These are phyloP conservation scores for Ia io DNA, from an alignment of 2,113 vertebrate genomes.

Conservation along the genomic window DNA sequence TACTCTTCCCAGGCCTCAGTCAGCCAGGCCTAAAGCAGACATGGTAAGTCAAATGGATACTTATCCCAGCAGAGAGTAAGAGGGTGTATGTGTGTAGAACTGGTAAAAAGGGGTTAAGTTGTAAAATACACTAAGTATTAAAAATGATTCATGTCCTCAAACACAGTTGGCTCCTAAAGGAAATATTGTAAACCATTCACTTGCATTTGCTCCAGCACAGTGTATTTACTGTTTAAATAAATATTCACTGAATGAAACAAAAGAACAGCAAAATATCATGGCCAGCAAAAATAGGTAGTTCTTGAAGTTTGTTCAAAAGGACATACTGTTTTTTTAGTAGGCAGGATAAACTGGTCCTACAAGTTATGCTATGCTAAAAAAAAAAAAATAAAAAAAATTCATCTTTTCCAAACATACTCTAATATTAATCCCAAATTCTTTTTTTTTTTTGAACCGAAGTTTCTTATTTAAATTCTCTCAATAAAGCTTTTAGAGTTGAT, in stretches of 20 bases:
- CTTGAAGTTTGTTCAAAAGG: background rate
- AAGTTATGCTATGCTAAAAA: background rate
- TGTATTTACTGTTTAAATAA: background rate
- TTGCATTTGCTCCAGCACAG: background rate
- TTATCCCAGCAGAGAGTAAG: background rate
- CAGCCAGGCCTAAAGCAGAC: background rate
- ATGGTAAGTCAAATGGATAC: constrained; percentile 62
- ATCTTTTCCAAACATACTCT: background rate
- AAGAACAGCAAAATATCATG: background rate
- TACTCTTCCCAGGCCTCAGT: background rate
- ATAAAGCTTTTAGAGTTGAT: background rate
- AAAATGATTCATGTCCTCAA: background rate
- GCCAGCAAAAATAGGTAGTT: background rate
- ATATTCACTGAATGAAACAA: background rate
- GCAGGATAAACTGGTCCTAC: background rate
- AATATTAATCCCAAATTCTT: background rate
- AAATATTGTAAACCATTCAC: background rate
- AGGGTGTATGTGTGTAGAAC: background rate
- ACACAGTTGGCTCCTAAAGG: background rate
- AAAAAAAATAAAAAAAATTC: background rate
- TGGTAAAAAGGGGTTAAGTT: background rate
- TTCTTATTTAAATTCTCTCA: background rate
- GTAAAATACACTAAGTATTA: background rate
- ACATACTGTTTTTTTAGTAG: background rate
- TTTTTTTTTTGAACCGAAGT: background rate